Conservation (phyloP, 2,888 invertebrate species). For the Tenthredo amoena region DNA sequence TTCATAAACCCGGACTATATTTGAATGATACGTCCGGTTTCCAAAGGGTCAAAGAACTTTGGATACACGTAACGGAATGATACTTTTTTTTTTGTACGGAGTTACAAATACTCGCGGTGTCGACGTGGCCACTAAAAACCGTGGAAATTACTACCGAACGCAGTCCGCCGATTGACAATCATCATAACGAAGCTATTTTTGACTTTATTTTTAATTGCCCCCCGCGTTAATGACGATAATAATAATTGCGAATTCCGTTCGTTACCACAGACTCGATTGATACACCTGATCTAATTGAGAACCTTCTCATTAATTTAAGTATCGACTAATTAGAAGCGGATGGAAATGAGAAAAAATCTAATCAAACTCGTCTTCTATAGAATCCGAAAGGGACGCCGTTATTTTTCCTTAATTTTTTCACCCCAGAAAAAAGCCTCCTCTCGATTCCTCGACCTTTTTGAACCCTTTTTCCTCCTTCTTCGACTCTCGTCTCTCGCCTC, state of each 20-base stretch:
- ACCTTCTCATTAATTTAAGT: conserved; percentile 7
- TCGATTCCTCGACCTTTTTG: not conserved
- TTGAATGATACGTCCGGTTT: conserved; percentile 5
- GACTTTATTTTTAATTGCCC: conserved; percentile 13
- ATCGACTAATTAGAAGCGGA: conserved; percentile 12
- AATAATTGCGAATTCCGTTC: conserved; percentile 14
- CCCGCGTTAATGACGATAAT: not conserved
- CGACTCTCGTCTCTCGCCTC: conserved; percentile 6
- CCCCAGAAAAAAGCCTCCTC: not conserved
- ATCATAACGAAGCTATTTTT: conserved; percentile 19
- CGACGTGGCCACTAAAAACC: not conserved
- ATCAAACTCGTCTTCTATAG: not conserved
- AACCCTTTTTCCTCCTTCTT: not conserved
- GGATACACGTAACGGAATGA: not conserved
- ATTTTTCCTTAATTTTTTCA: not conserved
- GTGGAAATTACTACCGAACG: not conserved
- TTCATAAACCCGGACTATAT: not conserved
- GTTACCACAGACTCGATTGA: conserved; percentile 23
- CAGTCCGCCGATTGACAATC: not conserved
- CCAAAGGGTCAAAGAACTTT: not conserved
- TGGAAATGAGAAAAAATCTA: conserved; percentile 9
- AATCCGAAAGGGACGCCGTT: not conserved
- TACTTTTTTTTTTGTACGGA: not conserved
- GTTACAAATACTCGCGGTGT: not conserved
- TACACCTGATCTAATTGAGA: conserved; percentile 23